Evolutionary conservation across 2,113 vertebrate species (phyloP), one percentile per base, ranked within the genome.

Genomic region (Galeopterus variegatus): DNA sequence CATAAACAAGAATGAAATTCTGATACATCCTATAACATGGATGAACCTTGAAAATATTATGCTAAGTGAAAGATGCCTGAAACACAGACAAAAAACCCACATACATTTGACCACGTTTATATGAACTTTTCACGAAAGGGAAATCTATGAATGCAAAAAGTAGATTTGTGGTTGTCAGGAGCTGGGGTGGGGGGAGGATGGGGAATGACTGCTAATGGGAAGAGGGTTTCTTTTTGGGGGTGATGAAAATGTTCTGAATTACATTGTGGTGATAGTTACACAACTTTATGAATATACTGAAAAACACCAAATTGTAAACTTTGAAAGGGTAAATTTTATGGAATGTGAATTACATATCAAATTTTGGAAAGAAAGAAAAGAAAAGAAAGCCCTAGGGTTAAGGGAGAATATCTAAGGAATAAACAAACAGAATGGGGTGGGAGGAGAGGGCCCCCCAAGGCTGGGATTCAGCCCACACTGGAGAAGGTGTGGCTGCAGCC

Each of bases 271-370:
- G 23, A 45, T 2, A 95, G 75, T 50, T 92, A 41, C 24, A 50
- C 81, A 80, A 64, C 72, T 65, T 81, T 50, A 26, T 79, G 69
- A 97, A 81, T 62, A 56, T 26, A 79, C 67, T 77, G 41, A 67
- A 77, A 96, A 70, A 9, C 45, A 86, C 9, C 21, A 8, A 94
- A 52, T 19, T 69, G 6, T 67, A 80, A 81, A 75, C 73, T 80
- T 69, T 28, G 76, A 90, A 94, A 70, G n/a, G 58, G 26, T 88
- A 58, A 60, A 87, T 95, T 81, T 87, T 88, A 67, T 58, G n/a
- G 54, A 54, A 56, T 69, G 7, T 88, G 52, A 96, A 85, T 67
- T 23, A 33, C 41, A 69, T 76, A n/a, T 84, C 45, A 62, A n/a
- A 69, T 84, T 41, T 41, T 41, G 41, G 41, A 41, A 60, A 85